Base-by-base conservation (phyloP, 2,888 invertebrate genomes). In the Chloroclystis v-ata region DNA sequence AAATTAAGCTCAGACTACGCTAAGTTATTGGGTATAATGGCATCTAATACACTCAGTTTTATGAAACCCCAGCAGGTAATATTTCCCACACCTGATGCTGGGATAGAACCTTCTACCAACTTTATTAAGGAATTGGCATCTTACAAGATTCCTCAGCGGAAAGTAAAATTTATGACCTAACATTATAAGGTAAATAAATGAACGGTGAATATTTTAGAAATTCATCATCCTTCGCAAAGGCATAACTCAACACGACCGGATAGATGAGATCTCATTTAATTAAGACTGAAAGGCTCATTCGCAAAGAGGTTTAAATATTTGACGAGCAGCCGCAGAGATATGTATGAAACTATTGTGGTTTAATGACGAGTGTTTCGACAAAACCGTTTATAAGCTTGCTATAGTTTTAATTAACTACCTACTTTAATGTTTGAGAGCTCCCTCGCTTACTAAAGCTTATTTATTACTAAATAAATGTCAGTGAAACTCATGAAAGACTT, bases 241-340 rank as follows among this genome's bases (percentile, higher is more conserved):
- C 38, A 44, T 52, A 48, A 48, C 43, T 53, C 53, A 55, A 53
- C 41, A 43, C 46, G 49, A 47, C 30, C 33, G 33, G 35, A 51
- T 46, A 47, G 43, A 52, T 53, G 54, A 48, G 51, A 46, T 54
- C 53, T 49, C 46, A 53, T 67, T 66, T 64, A 65, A 68, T 69
- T 67, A 69, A 56, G 56, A 56, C 59, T 51, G 48, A 63, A 61
- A 61, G 62, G 54, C 57, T 60, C 43, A 59, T 54, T 50, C 57
- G 20, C 20, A 56, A 56, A 58, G 59, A 61, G 59, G 58, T 63
- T 63, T 61, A 61, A 63, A 67, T 66, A 54, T 70, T 67, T 67
- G 59, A 67, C 49, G 59, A 65, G 50, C 57, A 50, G 54, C 62
- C 65, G 37, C 70, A 62, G 51, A 54, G 53, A 54, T n/a, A n/a